phyloP scores from a whole-genome alignment of 2,797 vertebrate genomes.

The Lagorchestes hirsutus region DNA sequence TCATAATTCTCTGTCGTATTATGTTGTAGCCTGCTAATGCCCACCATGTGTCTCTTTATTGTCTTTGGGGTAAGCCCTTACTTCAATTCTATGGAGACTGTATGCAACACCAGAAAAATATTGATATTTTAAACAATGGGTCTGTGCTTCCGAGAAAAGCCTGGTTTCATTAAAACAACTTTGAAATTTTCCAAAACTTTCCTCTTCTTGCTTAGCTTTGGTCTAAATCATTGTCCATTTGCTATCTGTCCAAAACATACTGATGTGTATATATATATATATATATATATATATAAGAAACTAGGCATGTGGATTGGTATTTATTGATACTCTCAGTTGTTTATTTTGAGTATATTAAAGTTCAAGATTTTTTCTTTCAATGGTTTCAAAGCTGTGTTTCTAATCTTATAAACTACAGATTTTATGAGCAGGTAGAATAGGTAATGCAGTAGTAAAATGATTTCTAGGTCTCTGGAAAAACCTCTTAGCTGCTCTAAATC shows the following conservation, averaged over 20 bases:
- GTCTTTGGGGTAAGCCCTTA: background rate
- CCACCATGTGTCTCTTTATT: background rate
- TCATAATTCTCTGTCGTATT: background rate
- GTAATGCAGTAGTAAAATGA: background rate
- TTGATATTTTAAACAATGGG: background rate
- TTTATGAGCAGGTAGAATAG: background rate
- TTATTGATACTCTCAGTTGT: background rate
- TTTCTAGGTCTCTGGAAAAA: background rate
- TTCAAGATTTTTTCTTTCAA: background rate
- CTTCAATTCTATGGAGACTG: background rate
- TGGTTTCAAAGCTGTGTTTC: background rate
- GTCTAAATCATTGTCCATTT: background rate
- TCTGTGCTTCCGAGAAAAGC: background rate
- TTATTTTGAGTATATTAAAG: background rate
- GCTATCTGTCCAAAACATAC: background rate
- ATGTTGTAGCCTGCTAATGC: background rate
- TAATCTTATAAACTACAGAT: background rate
- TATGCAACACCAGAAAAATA: background rate
- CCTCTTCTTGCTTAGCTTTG: background rate
- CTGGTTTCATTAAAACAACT: background rate
- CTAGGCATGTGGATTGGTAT: background rate
- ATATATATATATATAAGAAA: background rate
- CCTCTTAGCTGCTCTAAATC: background rate
- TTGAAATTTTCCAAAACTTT: background rate
- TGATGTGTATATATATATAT: background rate